Conservation (phyloP, 2,888 invertebrate genomes). For the Athetis lepigone region DNA sequence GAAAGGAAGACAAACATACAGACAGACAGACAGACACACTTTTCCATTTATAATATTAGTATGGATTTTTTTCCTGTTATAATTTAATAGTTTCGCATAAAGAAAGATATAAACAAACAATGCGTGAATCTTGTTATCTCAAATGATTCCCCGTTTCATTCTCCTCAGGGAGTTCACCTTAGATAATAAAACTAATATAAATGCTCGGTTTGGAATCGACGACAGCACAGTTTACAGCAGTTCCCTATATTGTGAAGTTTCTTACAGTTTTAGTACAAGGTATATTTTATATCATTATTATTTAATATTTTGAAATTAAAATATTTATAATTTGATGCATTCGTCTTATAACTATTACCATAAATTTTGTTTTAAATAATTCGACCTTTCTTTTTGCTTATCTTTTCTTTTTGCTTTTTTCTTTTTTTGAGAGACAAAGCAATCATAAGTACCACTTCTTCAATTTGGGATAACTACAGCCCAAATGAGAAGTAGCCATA, state of each 20-base stretch:
- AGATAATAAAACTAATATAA: conserved; percentile 31
- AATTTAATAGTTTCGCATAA: background rate
- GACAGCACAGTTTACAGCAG: conserved; percentile 28
- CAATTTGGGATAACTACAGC: no score
- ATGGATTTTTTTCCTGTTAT: conserved; percentile 33
- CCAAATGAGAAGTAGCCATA: no score
- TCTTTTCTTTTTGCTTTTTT: no score
- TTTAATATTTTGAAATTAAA: no score
- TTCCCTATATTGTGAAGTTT: conserved; percentile 19
- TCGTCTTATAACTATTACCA: no score
- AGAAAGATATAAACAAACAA: conserved; percentile 25
- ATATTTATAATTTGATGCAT: no score
- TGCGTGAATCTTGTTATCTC: background rate
- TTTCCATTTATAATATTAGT: background rate
- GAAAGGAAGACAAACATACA: no score
- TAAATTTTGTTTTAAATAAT: no score
- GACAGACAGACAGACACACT: no score
- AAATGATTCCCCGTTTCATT: conserved; percentile 28
- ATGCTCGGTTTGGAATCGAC: background rate
- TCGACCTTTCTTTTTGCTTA: no score
- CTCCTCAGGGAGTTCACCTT: conserved; percentile 39
- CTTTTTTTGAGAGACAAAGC: no score
- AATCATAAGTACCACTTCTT: no score
- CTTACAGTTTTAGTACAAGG: conserved; percentile 12
- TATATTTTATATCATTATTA: background rate